phyloP scores from a whole-genome alignment of 2,113 vertebrate genomes.

The Aldabrachelys gigantea region DNA sequence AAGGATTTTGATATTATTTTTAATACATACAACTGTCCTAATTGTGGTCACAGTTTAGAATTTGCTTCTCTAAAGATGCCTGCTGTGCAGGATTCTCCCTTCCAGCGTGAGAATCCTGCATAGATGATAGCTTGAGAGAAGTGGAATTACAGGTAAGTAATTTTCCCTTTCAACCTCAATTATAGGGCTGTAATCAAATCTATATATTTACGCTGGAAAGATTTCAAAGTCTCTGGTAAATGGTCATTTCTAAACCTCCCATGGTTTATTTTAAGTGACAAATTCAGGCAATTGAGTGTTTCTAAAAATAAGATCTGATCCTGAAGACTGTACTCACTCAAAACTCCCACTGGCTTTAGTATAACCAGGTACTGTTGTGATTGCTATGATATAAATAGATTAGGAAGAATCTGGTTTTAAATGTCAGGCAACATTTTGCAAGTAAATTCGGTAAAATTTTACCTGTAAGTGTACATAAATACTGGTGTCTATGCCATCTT shows the following conservation, averaged over 20 bases:
- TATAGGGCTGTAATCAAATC: background rate
- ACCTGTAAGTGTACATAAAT: background rate
- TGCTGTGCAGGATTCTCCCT: slow-evolving; percentile 10
- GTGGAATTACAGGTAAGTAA: fast-evolving
- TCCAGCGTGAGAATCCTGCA: background rate
- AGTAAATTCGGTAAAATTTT: background rate
- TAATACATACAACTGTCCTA: background rate
- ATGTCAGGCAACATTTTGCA: background rate
- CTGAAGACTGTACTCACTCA: background rate
- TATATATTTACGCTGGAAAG: background rate
- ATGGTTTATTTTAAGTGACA: background rate
- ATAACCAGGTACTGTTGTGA: background rate
- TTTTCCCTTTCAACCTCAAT: background rate
- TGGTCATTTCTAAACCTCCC: background rate
- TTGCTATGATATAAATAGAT: background rate
- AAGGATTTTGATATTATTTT: background rate
- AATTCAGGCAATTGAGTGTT: background rate
- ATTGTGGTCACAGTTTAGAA: background rate
- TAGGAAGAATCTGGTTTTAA: background rate
- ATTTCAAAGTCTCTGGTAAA: background rate
- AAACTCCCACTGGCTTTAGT: background rate
- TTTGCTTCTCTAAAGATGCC: background rate
- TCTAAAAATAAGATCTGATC: background rate
- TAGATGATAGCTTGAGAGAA: background rate
- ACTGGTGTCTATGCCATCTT: fast-evolving